Evolutionary conservation across 2,113 vertebrate species (phyloP).

Genomic region (Columbina picui): DNA sequence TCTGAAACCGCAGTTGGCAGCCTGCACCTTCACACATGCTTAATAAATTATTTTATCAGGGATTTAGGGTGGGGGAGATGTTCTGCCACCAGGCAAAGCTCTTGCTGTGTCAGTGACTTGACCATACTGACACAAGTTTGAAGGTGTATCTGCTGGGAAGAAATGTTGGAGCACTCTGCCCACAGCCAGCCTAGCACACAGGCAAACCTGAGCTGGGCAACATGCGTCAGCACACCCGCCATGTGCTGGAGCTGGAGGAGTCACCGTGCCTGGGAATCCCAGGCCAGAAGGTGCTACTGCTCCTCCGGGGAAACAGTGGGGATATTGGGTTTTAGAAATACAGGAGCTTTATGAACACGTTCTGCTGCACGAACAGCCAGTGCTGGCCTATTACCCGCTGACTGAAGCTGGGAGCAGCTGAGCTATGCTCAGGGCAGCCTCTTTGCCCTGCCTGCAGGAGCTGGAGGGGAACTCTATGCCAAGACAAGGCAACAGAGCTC

Average conservation of each 20-base stretch:
- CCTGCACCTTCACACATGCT: neutral
- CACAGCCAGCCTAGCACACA: neutral
- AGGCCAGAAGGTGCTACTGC: neutral
- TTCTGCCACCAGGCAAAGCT: too few relatives aligned
- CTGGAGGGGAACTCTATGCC: neutral
- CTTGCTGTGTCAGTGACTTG: neutral
- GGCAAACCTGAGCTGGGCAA: neutral
- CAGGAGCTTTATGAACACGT: neutral
- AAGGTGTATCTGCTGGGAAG: neutral
- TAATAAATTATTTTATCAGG: neutral
- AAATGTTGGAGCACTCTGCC: rapidly evolving
- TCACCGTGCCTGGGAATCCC: neutral
- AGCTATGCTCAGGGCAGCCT: neutral
- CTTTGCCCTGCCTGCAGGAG: neutral
- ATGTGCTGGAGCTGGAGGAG: neutral
- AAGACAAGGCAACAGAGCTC: neutral
- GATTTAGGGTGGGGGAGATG: rapidly evolving
- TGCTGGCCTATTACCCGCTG: neutral
- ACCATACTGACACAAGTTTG: neutral
- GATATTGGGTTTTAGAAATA: neutral
- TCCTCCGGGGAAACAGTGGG: neutral
- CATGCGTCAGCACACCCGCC: rapidly evolving
- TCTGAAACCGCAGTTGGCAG: neutral
- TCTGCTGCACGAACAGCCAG: neutral
- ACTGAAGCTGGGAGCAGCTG: neutral